Evolutionary conservation across 2,113 vertebrate species (phyloP).

Genomic region (Tragulus kanchil): DNA sequence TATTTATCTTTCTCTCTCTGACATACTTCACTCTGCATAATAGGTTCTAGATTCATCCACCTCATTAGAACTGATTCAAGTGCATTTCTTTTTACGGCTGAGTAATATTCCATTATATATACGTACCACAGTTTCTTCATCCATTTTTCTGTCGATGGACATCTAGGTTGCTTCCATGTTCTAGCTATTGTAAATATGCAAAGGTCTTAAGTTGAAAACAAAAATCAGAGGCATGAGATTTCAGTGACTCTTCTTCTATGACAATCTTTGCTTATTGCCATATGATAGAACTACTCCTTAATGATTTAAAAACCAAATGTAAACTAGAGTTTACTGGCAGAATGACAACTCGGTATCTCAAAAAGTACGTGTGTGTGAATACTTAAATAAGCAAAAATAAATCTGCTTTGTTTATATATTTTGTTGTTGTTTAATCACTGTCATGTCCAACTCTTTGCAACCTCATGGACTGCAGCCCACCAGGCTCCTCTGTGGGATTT

Average conservation of each 20-base stretch:
- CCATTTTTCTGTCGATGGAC: no score
- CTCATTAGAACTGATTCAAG: no score
- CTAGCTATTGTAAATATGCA: not conserved
- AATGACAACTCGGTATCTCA: not conserved
- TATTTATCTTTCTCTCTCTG: no score
- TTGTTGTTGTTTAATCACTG: not conserved
- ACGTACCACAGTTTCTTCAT: no score
- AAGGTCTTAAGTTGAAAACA: not conserved
- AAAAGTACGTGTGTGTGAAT: not conserved
- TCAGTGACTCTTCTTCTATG: not conserved
- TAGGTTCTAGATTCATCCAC: no score
- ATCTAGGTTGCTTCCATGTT: no score
- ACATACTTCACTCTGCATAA: no score
- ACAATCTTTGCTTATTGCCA: slow-evolving; percentile 15
- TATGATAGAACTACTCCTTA: not conserved
- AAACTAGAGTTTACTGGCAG: not conserved
- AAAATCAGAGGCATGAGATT: not conserved
- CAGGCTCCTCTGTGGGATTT: not conserved
- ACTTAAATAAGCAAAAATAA: not conserved
- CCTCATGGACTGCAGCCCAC: not conserved
- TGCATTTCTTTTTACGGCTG: no score
- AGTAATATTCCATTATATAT: no score
- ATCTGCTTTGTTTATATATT: not conserved
- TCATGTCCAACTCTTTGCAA: not conserved
- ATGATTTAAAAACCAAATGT: not conserved